phyloP scores from a whole-genome alignment of 2,888 invertebrate species.

The Trimorus sp. region DNA sequence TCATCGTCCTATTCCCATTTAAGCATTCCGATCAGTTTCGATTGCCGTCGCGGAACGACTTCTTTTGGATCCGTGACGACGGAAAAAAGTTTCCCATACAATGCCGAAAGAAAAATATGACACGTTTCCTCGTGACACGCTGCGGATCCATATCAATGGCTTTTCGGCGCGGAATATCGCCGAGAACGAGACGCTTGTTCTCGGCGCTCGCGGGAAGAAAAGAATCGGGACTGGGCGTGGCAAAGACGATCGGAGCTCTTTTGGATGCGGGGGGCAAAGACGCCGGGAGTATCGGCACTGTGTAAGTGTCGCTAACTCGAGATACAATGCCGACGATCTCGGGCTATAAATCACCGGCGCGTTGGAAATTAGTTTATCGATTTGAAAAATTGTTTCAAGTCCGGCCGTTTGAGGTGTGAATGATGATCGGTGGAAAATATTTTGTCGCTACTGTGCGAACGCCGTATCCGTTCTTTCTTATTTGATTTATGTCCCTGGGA shows the following conservation, averaged over 20 bases:
- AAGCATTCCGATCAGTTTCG: too few relatives aligned
- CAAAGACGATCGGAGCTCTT: conserved; percentile 58
- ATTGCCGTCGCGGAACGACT: too few relatives aligned
- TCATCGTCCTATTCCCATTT: too few relatives aligned
- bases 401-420: neutral
- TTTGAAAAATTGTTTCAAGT: conserved; percentile 34
- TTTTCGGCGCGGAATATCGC: conserved; percentile 49
- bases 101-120: conserved; percentile 44
- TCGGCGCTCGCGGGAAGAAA: conserved; percentile 39
- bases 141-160: conserved; percentile 54
- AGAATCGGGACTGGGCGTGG: conserved; percentile 63
- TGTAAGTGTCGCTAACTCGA: conserved; percentile 48
- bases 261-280: conserved; percentile 55
- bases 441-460: conserved; percentile 23
- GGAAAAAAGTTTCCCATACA: conserved; percentile 40
- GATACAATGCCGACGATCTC: conserved; percentile 51
- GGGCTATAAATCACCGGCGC: conserved; percentile 40
- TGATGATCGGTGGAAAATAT: conserved; percentile 23
- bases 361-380: conserved; percentile 35
- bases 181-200: conserved; percentile 35
- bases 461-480: too few relatives aligned
- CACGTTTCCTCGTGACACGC: conserved; percentile 26
- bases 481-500: too few relatives aligned
- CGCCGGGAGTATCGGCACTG: conserved; percentile 27
- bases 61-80: too few relatives aligned